Evolutionary conservation across 2,888 invertebrate species (phyloP).

Genomic region (Mechanitis mazaeus): DNA sequence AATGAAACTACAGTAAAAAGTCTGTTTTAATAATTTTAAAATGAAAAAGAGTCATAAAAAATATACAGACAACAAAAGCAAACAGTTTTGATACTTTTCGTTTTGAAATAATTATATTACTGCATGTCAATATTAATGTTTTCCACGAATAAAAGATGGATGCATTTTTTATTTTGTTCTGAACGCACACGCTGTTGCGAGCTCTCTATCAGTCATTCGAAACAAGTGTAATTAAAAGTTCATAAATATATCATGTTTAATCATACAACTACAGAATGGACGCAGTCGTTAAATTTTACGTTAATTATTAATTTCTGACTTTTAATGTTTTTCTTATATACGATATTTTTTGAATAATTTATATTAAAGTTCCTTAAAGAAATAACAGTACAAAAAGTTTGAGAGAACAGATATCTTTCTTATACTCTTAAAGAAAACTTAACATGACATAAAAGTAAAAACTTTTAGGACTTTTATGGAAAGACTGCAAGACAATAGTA

Average conservation of each 20-base stretch:
- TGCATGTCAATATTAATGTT: slow-evolving; percentile 3
- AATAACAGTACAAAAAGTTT: no score
- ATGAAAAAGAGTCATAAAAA: no score
- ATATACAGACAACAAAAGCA: no score
- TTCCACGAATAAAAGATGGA: slow-evolving; percentile 15
- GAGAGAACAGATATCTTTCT: no score
- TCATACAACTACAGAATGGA: slow-evolving; percentile 18
- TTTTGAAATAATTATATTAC: not conserved
- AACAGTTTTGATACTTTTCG: no score
- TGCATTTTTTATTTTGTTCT: slow-evolving; percentile 28
- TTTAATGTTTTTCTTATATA: not conserved
- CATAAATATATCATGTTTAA: slow-evolving; percentile 32
- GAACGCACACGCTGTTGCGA: slow-evolving; percentile 21
- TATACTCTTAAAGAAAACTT: no score
- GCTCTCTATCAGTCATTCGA: slow-evolving; percentile 29
- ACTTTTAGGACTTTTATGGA: slow-evolving; percentile 8
- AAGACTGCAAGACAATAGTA: slow-evolving; percentile 13
- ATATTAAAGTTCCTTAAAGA: no score
- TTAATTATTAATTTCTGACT: not conserved
- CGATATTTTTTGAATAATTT: no score
- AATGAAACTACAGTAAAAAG: no score
- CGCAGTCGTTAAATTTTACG: not conserved
- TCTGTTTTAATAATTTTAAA: no score
- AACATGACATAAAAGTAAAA: no score
- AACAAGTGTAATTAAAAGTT: slow-evolving; percentile 34